phyloP scores from a whole-genome alignment of 2,888 invertebrate species.

The Brachynemurus nebulosus region DNA sequence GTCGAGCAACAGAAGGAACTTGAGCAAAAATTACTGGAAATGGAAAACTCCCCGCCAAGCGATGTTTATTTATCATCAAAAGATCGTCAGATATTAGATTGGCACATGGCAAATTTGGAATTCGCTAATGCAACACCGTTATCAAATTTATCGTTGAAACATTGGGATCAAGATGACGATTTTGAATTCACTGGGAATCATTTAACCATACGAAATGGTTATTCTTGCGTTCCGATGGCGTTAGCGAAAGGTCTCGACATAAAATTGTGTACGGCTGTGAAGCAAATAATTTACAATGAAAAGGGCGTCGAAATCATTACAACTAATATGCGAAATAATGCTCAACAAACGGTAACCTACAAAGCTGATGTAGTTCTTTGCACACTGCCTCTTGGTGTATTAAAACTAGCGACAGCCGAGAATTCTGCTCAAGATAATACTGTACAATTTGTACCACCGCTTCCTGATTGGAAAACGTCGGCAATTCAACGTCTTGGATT shows the following conservation, averaged over 20 bases:
- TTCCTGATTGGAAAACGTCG: slow-evolving; percentile 91
- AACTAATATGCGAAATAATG: slow-evolving; percentile 57
- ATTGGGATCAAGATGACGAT: slow-evolving; percentile 99
- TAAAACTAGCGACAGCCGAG: slow-evolving; percentile 64
- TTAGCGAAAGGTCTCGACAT: slow-evolving; percentile 88
- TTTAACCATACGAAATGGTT: slow-evolving; percentile 94
- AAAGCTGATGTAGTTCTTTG: slow-evolving; percentile 89
- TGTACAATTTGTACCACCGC: slow-evolving; percentile 85
- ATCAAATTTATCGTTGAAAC: slow-evolving; percentile 86
- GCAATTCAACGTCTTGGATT: slow-evolving; percentile 92
- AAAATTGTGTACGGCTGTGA: slow-evolving; percentile 77
- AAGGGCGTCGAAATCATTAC: slow-evolving; percentile 72
- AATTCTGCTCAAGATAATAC: slow-evolving; percentile 59
- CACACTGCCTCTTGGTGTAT: slow-evolving; percentile 91
- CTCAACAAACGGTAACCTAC: slow-evolving; percentile 36
- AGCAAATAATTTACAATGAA: slow-evolving; percentile 66
- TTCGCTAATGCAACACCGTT: slow-evolving; percentile 97
- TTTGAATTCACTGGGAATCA: slow-evolving; percentile 98
- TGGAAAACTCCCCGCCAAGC: slow-evolving; percentile 82
- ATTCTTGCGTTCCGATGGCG: slow-evolving; percentile 91
- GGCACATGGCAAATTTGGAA: slow-evolving; percentile 99
- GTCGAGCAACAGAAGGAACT: slow-evolving; percentile 66
- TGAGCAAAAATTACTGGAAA: slow-evolving; percentile 69
- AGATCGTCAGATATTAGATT: slow-evolving; percentile 93
- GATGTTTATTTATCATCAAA: slow-evolving; percentile 88